These are phyloP conservation scores for Ormia ochracea DNA, from an alignment of 2,888 invertebrate species.

Conservation along the genomic window DNA sequence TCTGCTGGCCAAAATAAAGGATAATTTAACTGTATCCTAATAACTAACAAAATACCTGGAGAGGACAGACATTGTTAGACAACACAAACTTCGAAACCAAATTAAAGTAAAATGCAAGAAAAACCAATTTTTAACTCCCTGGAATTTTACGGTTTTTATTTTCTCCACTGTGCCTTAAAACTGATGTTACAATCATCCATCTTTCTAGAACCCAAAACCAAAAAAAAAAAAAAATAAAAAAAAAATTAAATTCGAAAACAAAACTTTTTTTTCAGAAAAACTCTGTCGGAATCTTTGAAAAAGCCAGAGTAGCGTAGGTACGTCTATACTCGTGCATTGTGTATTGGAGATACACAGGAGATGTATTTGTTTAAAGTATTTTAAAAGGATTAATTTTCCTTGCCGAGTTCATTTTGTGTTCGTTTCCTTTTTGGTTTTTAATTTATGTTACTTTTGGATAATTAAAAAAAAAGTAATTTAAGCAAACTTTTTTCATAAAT, in stretches of 20 bases:
- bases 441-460: not conserved
- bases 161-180: not conserved
- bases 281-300: slow-evolving; percentile 4
- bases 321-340: slow-evolving; percentile 4
- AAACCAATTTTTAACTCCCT: slow-evolving; percentile 17
- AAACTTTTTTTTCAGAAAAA: slow-evolving; percentile 22
- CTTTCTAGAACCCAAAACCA: not conserved
- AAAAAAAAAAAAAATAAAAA: not conserved
- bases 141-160: not conserved
- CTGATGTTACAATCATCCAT: slow-evolving; percentile 25
- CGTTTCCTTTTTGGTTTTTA: not conserved
- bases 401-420: not conserved
- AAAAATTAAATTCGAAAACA: not conserved
- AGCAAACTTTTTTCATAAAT: not conserved
- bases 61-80: slow-evolving; percentile 9
- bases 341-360: not conserved
- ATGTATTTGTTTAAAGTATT: slow-evolving; percentile 26
- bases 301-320: not conserved
- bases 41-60: not conserved
- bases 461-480: not conserved
- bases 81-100: slow-evolving; percentile 1
- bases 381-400: slow-evolving; percentile 41
- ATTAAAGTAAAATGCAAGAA: not conserved
- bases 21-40: not conserved
- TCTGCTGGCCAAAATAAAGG: not conserved